Evolutionary conservation across 2,797 vertebrate species (phyloP).

Genomic region (Geotrypetes seraphini): DNA sequence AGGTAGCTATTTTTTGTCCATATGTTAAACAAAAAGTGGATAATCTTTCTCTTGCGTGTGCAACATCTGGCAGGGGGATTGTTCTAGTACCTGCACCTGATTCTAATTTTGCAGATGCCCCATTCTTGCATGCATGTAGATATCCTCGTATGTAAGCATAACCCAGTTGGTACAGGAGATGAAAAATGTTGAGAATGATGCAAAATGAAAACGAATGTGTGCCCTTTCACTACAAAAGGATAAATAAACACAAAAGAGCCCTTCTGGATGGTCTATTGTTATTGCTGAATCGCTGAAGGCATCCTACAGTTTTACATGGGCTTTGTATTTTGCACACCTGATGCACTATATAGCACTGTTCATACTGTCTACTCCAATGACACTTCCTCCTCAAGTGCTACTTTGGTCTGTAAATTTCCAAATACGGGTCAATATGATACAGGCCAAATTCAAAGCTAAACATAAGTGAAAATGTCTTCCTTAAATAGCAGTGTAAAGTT

Average conservation of each 20-base stretch:
- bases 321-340: too few relatives aligned
- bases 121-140: background rate
- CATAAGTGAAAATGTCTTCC: too few relatives aligned
- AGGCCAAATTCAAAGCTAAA: too few relatives aligned
- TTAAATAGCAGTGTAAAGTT: too few relatives aligned
- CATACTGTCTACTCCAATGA: too few relatives aligned
- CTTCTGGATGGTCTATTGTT: too few relatives aligned
- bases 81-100: background rate
- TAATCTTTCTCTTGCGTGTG: background rate
- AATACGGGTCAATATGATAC: too few relatives aligned
- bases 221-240: background rate
- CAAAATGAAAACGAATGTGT: background rate
- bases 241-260: constrained; percentile 1
- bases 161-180: background rate
- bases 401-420: too few relatives aligned
- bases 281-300: too few relatives aligned
- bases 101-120: background rate
- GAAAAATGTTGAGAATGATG: background rate
- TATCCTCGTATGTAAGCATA: background rate
- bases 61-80: background rate
- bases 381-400: too few relatives aligned
- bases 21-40: background rate
- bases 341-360: too few relatives aligned
- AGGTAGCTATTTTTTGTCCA: rapidly evolving
- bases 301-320: too few relatives aligned